These are phyloP conservation scores for Zoanthus solanderi DNA, from an alignment of 92 coral and sea anemone genomes.

Conservation along the genomic window DNA sequence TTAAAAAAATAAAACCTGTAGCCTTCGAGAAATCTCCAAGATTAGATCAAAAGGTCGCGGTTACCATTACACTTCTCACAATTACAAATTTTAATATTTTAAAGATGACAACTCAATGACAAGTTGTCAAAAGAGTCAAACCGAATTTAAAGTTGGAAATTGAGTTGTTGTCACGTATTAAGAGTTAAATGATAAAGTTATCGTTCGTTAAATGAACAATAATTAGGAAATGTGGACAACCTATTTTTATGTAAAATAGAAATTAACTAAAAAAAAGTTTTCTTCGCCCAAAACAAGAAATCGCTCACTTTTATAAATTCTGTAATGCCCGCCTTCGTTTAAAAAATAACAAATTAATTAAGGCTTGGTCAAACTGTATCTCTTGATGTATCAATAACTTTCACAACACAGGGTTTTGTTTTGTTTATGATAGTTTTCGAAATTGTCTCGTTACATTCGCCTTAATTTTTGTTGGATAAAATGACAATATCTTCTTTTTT, in stretches of 20 bases:
- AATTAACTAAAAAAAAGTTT: constrained; percentile 51
- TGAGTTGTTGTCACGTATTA: constrained; percentile 48
- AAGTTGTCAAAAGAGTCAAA: constrained; percentile 24
- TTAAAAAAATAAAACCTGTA: constrained; percentile 38
- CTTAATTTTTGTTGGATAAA: too few relatives aligned
- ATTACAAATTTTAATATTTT: constrained; percentile 39
- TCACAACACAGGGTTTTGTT: neutral
- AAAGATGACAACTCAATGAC: constrained; percentile 15
- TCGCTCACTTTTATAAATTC: constrained; percentile 45
- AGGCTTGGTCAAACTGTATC: constrained; percentile 33
- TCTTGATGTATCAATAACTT: constrained; percentile 22
- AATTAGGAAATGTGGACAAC: constrained; percentile 51
- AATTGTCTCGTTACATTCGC: neutral
- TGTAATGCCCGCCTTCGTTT: constrained; percentile 48
- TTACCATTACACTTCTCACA: constrained; percentile 7
- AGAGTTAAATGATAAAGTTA: constrained; percentile 65
- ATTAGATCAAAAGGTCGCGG: constrained; percentile 39
- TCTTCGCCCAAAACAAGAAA: constrained; percentile 50
- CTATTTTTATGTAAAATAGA: constrained; percentile 60
- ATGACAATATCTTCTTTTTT: too few relatives aligned
- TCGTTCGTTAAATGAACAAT: constrained; percentile 74
- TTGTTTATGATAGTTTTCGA: neutral
- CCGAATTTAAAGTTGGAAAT: constrained; percentile 50
- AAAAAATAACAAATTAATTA: constrained; percentile 36
- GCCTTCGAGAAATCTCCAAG: constrained; percentile 15